Evolutionary conservation across 2,797 vertebrate species (phyloP).

Genomic region (Eulemur rubriventer): DNA sequence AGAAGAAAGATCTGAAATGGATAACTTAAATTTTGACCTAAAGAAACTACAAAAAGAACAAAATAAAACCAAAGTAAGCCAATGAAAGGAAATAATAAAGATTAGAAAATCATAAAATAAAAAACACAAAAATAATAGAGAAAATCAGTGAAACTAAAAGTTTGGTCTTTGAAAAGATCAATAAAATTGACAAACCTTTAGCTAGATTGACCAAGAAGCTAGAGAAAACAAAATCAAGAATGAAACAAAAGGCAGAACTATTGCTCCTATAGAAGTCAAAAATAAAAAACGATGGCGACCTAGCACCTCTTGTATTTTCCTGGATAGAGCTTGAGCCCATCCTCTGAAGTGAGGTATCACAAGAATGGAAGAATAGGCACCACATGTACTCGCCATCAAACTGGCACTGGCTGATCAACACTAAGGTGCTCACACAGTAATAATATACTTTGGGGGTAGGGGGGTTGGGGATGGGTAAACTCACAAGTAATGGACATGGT

Average conservation of each 20-base stretch:
- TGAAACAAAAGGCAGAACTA: background rate
- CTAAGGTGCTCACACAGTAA: too few relatives aligned
- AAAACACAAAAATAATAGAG: constrained; percentile 3
- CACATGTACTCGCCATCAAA: too few relatives aligned
- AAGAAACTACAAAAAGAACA: background rate
- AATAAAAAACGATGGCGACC: background rate
- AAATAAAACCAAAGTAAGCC: background rate
- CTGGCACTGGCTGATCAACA: too few relatives aligned
- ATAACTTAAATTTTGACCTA: background rate
- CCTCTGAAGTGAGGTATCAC: too few relatives aligned
- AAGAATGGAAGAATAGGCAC: too few relatives aligned
- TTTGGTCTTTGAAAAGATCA: background rate
- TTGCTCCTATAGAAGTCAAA: background rate
- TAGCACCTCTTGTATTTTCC: too few relatives aligned
- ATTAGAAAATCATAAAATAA: background rate
- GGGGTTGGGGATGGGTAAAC: too few relatives aligned
- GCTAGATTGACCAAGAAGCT: background rate
- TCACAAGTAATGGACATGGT: too few relatives aligned
- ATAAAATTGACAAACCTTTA: background rate
- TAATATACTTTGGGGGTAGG: too few relatives aligned
- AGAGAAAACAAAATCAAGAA: background rate
- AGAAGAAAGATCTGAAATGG: background rate
- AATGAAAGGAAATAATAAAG: constrained; percentile 1
- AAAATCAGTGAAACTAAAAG: background rate
- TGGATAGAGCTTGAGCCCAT: too few relatives aligned